Conservation (phyloP, 2,113 vertebrate genomes). For the Leiothrix lutea region DNA sequence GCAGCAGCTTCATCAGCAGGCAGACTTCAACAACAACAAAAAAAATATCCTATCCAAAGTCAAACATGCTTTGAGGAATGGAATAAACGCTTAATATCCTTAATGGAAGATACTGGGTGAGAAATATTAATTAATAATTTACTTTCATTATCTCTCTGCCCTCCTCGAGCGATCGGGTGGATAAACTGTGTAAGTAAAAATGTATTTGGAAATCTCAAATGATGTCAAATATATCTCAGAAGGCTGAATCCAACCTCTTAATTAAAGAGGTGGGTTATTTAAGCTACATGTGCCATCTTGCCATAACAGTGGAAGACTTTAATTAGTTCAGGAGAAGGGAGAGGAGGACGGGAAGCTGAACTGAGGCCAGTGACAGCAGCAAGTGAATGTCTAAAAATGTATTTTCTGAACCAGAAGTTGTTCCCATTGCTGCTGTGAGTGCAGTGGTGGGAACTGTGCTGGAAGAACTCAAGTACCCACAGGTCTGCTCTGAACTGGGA, state of each 20-base stretch:
- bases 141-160: constrained; percentile 21
- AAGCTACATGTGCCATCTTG: constrained; percentile 19
- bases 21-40: neutral
- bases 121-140: constrained; percentile 33
- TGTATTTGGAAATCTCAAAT: constrained; percentile 7
- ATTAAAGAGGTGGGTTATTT: constrained; percentile 21
- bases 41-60: neutral
- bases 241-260: constrained; percentile 26
- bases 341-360: neutral
- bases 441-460: neutral
- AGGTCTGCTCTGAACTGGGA: neutral
- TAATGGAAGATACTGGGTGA: neutral
- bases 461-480: neutral
- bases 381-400: neutral
- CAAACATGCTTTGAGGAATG: neutral
- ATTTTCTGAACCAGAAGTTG: neutral
- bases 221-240: constrained; percentile 16
- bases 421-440: neutral
- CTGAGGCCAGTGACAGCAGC: neutral
- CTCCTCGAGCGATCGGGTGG: neutral
- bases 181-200: neutral
- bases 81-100: neutral
- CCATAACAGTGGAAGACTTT: constrained; percentile 40
- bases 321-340: constrained; percentile 5
- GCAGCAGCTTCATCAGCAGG: constrained; percentile 18